Conservation (phyloP, 2,888 invertebrate species). For the Plagodis dolabraria region DNA sequence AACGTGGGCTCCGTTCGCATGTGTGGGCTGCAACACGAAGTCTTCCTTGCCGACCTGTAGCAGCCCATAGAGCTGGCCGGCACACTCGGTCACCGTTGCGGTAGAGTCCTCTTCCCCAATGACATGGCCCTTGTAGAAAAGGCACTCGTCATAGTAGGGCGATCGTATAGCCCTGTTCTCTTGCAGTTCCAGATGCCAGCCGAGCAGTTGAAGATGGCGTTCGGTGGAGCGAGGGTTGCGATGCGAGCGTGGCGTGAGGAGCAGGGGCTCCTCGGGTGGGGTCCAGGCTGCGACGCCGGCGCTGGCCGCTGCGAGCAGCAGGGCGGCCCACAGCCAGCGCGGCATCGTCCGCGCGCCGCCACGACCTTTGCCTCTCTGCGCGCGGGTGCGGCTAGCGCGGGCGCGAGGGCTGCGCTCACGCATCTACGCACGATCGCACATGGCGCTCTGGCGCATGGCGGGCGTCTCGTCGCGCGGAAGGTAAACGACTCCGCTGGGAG, state of each 20-base stretch:
- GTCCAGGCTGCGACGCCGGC: constrained; percentile 54
- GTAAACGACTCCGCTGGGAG: constrained; percentile 80
- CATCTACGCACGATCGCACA: constrained; percentile 63
- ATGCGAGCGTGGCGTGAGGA: constrained; percentile 49
- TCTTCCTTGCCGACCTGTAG: constrained; percentile 73
- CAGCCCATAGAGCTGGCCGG: constrained; percentile 80
- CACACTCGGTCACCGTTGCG: constrained; percentile 82
- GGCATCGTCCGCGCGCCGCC: constrained; percentile 78
- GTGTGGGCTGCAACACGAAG: constrained; percentile 78
- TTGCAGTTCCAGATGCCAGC: constrained; percentile 73
- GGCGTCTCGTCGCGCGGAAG: constrained; percentile 79
- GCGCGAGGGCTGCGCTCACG: constrained; percentile 70
- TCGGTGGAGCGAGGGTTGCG: constrained; percentile 48
- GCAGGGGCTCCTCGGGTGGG: constrained; percentile 50
- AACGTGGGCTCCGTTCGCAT: constrained; percentile 59
- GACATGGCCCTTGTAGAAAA: constrained; percentile 74
- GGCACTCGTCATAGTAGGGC: constrained; percentile 73
- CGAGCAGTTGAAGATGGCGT: constrained; percentile 65
- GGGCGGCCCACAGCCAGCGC: constrained; percentile 73
- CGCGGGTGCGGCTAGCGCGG: constrained; percentile 58
- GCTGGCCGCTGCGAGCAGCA: constrained; percentile 59
- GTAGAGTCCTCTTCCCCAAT: constrained; percentile 67
- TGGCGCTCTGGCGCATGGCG: constrained; percentile 57
- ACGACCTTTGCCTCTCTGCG: constrained; percentile 70
- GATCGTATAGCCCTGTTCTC: constrained; percentile 75